Percentiles rank a stretch among this genome's conserved stretches.
These are phyloP conservation scores for Philotrypesis tridentata DNA, from an alignment of 1,140 invertebrate species.

Conservation along the genomic window DNA sequence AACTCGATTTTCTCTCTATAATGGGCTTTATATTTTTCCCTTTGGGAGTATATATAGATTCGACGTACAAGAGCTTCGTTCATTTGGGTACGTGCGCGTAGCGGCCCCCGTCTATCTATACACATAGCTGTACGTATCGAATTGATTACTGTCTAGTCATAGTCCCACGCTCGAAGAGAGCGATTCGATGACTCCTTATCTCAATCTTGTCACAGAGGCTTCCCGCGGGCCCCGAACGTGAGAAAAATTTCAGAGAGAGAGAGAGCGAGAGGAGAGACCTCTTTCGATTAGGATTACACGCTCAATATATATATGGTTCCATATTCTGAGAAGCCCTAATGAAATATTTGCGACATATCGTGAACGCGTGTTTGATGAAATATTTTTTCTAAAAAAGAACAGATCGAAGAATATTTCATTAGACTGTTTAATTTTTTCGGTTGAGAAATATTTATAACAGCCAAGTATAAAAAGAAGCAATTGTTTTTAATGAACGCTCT, in stretches of 20 bases:
- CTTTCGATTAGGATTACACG: not conserved
- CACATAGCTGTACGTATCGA: not conserved
- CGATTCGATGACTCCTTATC: slow-evolving; percentile 6
- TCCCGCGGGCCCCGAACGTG: slow-evolving; percentile 6
- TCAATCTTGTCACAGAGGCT: not conserved
- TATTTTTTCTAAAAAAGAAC: too few species aligned
- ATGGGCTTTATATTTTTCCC: not conserved
- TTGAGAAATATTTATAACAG: too few species aligned
- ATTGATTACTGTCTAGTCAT: slow-evolving; percentile 32
- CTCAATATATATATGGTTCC: too few species aligned
- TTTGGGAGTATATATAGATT: not conserved
- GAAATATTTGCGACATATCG: too few species aligned
- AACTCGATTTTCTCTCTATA: slow-evolving; percentile 1
- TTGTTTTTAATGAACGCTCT: too few species aligned
- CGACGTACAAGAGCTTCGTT: not conserved
- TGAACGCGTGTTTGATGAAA: too few species aligned
- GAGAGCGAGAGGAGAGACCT: too few species aligned
- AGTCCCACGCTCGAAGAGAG: slow-evolving; percentile 22
- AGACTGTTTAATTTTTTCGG: too few species aligned
- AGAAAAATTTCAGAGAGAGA: not conserved
- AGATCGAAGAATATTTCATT: too few species aligned
- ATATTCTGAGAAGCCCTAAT: too few species aligned
- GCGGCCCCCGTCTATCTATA: not conserved
- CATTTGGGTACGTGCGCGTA: not conserved
- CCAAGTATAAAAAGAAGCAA: too few species aligned